Evolutionary conservation across 2,888 invertebrate genomes (phyloP), one percentile per base, ranked within the genome.

Genomic region (Lithosia quadra): DNA sequence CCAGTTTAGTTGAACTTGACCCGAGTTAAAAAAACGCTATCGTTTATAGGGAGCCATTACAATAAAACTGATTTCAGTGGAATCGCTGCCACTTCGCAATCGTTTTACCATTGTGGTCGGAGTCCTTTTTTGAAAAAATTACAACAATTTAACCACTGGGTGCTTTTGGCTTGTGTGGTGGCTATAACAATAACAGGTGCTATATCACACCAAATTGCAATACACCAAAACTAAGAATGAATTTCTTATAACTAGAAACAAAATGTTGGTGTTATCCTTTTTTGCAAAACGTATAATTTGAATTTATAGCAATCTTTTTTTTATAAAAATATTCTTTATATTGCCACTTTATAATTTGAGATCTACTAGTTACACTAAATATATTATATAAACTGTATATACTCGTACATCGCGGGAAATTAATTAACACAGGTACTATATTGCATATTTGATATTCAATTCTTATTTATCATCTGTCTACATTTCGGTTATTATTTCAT

Each of bases 341-440:
- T 81, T 80, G 77, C 78, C 76, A 78, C 74, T 60, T 74, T 70
- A 71, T 72, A 82, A 81, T 81, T 82, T 84, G 84, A 84, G 83
- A 84, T 84, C 84, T 83, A 81, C 79, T 78, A 75, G 78, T 74
- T 74, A 77, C 74, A 76, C 74, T 83, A 78, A 76, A 80, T 76
- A 76, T 73, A n/a, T n/a, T n/a, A 76, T 73, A 71, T 76, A 76
- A 71, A 75, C 69, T 75, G 68, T 72, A 78, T 49, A n/a, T 49
- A 43, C 43, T 43, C 66, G 74, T 69, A 73, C 61, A 74, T 68
- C 67, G 69, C 71, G 64, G 77, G 75, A 76, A 43, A 69, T 69
- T 74, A 78, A 69, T 67, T 69, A 49, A 75, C 69, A 81, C 80
- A 84, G 83, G 80, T 84, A 84, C 81, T 78, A 76, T 72, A 74